Percentiles rank a stretch among this genome's conserved stretches.
Evolutionary conservation across 2,797 vertebrate genomes (phyloP).

Genomic region (Hydrophis major): DNA sequence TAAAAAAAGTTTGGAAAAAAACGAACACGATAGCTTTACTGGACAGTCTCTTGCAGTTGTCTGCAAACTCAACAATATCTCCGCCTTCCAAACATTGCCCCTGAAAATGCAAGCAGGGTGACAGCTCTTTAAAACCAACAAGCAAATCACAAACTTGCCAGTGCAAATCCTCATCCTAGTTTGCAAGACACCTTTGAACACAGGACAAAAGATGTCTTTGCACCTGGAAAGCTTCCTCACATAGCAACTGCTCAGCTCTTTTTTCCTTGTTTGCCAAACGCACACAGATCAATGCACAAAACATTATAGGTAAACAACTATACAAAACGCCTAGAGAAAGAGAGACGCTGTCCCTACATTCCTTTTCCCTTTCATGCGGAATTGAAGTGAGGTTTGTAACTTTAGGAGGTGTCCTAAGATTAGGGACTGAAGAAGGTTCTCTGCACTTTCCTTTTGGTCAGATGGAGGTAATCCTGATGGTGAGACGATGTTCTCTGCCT

Average conservation of each 20-base stretch:
- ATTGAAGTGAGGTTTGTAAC: neutral
- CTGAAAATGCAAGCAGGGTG: neutral
- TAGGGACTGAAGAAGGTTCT: neutral
- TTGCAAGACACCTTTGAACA: neutral
- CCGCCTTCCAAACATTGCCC: neutral
- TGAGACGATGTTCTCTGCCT: neutral
- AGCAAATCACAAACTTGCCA: neutral
- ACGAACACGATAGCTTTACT: neutral
- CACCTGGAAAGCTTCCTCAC: neutral
- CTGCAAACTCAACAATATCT: neutral
- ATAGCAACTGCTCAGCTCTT: neutral
- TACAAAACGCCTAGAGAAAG: neutral
- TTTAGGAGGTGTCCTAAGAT: neutral
- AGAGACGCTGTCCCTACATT: neutral
- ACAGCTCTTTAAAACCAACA: neutral
- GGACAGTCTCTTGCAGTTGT: neutral
- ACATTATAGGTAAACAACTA: neutral
- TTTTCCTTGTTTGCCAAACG: neutral
- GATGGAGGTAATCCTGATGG: neutral
- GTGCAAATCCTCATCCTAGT: neutral
- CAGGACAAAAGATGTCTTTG: neutral
- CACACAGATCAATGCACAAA: neutral
- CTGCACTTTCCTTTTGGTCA: neutral
- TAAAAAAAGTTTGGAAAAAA: too few relatives aligned
- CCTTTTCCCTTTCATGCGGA: neutral